Percentiles rank a stretch among this genome's conserved stretches.
Evolutionary conservation across 2,797 vertebrate genomes (phyloP).

Genomic region (Rhinella marina): DNA sequence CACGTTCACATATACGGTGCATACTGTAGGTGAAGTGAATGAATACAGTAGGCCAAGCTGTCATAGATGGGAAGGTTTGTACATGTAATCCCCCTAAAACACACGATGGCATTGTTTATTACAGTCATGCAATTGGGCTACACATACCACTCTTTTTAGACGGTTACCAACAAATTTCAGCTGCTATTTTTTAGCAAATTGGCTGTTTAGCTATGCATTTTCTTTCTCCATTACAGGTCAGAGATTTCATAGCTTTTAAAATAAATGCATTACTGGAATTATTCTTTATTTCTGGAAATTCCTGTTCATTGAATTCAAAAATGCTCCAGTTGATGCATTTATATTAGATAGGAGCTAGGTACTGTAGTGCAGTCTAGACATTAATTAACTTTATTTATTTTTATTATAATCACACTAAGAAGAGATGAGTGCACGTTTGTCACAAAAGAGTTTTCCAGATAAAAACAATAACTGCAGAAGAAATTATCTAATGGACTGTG

Average conservation of each 20-base stretch:
- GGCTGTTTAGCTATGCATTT: neutral
- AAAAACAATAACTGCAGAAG: neutral
- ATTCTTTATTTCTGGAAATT: neutral
- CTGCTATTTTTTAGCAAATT: neutral
- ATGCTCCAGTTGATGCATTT: neutral
- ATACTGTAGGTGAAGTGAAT: too few species aligned
- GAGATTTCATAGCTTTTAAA: neutral
- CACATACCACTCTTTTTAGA: too few species aligned
- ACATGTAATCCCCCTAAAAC: too few species aligned
- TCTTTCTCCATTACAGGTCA: neutral
- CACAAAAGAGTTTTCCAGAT: neutral
- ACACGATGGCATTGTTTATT: too few species aligned
- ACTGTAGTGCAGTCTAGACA: neutral
- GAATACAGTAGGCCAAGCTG: too few species aligned
- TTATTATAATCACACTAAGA: neutral
- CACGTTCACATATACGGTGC: too few species aligned
- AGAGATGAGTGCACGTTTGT: neutral
- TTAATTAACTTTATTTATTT: neutral
- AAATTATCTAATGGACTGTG: neutral
- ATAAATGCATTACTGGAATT: neutral
- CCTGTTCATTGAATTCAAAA: neutral
- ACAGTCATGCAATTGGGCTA: too few species aligned
- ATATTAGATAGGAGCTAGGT: neutral
- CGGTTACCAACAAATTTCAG: neutral
- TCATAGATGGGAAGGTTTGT: too few species aligned